Evolutionary conservation across 2,888 invertebrate species (phyloP).

Genomic region (Ceraclea dissimilis): DNA sequence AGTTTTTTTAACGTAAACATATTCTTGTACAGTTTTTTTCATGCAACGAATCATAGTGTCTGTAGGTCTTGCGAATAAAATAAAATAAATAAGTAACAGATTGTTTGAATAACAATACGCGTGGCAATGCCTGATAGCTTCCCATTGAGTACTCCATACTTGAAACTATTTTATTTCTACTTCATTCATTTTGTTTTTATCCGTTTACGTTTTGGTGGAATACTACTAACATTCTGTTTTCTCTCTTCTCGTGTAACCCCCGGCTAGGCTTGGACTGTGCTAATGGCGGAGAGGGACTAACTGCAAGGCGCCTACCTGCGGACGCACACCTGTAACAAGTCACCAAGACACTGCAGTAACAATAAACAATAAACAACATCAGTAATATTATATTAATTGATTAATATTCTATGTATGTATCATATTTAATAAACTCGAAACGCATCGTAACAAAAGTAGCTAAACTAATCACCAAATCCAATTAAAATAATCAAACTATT

Average conservation of each 20-base stretch:
- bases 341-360: too few relatives aligned
- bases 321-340: conserved; percentile 7
- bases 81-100: too few relatives aligned
- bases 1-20: too few relatives aligned
- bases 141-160: conserved; percentile 30
- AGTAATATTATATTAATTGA: conserved; percentile 18
- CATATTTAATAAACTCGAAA: not conserved
- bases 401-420: not conserved
- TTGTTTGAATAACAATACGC: not conserved
- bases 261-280: conserved; percentile 70
- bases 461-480: too few relatives aligned
- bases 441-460: too few relatives aligned
- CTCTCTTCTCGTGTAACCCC: conserved; percentile 63
- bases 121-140: conserved; percentile 52
- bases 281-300: conserved; percentile 56
- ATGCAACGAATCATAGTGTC: too few relatives aligned
- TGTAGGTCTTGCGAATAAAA: too few relatives aligned
- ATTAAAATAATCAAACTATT: too few relatives aligned
- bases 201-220: conserved; percentile 47
- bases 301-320: conserved; percentile 23
- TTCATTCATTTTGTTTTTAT: conserved; percentile 29
- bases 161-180: conserved; percentile 27
- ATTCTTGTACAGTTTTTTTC: too few relatives aligned
- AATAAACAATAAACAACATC: too few relatives aligned
- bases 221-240: conserved; percentile 62